These are phyloP conservation scores for Crenuchus spilurus DNA, from an alignment of 2,797 vertebrate species.

Conservation along the genomic window DNA sequence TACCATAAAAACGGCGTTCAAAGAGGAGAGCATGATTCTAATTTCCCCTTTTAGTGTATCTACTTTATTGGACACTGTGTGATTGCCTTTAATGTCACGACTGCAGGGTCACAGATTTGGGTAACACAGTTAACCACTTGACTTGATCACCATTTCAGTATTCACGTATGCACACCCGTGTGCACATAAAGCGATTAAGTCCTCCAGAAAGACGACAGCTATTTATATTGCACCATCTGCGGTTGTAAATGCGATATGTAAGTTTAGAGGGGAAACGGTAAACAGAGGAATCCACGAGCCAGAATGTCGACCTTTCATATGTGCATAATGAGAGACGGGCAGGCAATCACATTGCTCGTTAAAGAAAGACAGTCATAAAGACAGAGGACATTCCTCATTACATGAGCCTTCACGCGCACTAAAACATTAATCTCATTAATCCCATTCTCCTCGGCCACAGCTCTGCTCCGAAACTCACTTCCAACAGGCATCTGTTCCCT, in stretches of 20 bases:
- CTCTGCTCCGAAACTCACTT: slow-evolving; percentile 24
- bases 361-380: slow-evolving; percentile 32
- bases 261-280: slow-evolving; percentile 53
- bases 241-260: slow-evolving; percentile 41
- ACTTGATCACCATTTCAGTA: slow-evolving; percentile 4
- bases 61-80: slow-evolving; percentile 27
- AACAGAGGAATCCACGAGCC: slow-evolving; percentile 42
- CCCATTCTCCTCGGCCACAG: slow-evolving; percentile 8
- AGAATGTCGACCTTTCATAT: slow-evolving; percentile 45
- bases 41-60: slow-evolving; percentile 28
- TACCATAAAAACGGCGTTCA: slow-evolving; percentile 40
- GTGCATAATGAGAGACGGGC: slow-evolving; percentile 29
- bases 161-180: not conserved
- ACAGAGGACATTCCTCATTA: slow-evolving; percentile 42
- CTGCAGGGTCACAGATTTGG: slow-evolving; percentile 19
- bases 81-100: not conserved
- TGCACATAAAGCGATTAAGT: slow-evolving; percentile 36
- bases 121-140: slow-evolving; percentile 9
- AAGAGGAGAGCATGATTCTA: slow-evolving; percentile 43
- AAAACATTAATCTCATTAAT: slow-evolving; percentile 36
- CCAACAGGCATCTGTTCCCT: not conserved
- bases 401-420: slow-evolving; percentile 21
- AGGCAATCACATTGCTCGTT: slow-evolving; percentile 33
- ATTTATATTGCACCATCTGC: slow-evolving; percentile 59
- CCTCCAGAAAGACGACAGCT: slow-evolving; percentile 47